Evolutionary conservation across 2,888 invertebrate species (phyloP), one percentile per base, ranked within the genome.

Genomic region (Rhabditoides inermis): DNA sequence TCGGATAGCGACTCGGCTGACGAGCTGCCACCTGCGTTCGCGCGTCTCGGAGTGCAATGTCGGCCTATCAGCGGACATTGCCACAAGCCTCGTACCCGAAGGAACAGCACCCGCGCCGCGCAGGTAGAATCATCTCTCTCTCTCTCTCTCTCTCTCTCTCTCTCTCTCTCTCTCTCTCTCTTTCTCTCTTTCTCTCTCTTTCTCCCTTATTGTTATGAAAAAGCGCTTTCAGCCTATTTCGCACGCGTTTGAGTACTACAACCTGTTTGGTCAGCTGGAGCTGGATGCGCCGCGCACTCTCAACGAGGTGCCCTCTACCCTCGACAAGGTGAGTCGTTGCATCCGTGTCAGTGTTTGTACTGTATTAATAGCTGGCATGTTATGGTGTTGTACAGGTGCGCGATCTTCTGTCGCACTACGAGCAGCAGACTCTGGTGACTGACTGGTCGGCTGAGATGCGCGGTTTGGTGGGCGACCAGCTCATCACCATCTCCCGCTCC

Each of bases 231-330:
- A 69, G 57, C 68, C 70, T 7, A 58, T 70, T 40, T 66, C 68
- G 2, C 69, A 69, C 42, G 55, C 57, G 25, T 56, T 67, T 46
- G 69, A 68, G 10, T 59, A 61, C 47, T 63, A 61, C 54, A 63
- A 61, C 10, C 26, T 68, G 35, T 65, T 69, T 45, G 63, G 58
- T 12, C 52, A 56, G 3, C 52, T 68, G 18, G 60, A 67, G n/a
- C 58, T 68, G 26, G 56, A 57, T 4, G 58, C 63, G 2, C 68
- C 69, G 2, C 52, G 52, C 22, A 46, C 48, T 4, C 60, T 56
- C 42, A 45, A 53, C 1, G 66, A 67, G 28, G 64, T 69, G n/a
- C 58, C 58, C 0, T 41, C 22, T 2, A 53, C 65, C 2, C 40
- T 68, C 23, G 54, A 56, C 26, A 53, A 60, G 40, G 66, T 68